Conservation (phyloP, 2,888 invertebrate genomes). For the Rhodophaea formosa region DNA sequence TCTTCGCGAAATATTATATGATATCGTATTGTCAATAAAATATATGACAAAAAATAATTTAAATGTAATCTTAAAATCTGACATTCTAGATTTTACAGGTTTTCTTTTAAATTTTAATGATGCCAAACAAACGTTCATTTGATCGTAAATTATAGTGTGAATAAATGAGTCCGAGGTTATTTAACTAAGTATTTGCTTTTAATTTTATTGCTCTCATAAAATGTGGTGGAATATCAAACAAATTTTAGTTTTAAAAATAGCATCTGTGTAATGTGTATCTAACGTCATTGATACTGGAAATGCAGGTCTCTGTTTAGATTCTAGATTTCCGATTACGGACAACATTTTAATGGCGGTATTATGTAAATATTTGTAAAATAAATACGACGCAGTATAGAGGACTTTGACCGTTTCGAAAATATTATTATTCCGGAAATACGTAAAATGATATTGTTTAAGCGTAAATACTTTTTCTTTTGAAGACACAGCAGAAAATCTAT, state of each 20-base stretch:
- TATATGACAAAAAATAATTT: neutral
- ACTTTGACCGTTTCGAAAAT: neutral
- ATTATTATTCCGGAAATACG: neutral
- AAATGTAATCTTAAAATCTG: neutral
- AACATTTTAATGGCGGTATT: neutral
- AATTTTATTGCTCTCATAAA: constrained; percentile 6
- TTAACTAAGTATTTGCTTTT: neutral
- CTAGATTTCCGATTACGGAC: neutral
- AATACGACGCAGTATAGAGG: neutral
- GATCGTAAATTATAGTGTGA: neutral
- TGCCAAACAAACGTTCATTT: neutral
- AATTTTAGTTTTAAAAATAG: neutral
- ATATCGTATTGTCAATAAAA: neutral
- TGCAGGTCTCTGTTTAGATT: neutral
- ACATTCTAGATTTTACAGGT: neutral
- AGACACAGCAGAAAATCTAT: neutral
- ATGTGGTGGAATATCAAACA: neutral
- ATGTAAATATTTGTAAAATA: neutral
- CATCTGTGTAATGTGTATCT: neutral
- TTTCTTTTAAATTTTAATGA: neutral
- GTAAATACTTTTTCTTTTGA: neutral
- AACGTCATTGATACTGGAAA: constrained; percentile 1
- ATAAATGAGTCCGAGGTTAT: constrained; percentile 1
- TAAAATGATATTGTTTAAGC: neutral
- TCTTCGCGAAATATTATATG: neutral